Evolutionary conservation across 2,888 invertebrate species (phyloP), one percentile per base, ranked within the genome.

Genomic region (Actias luna): DNA sequence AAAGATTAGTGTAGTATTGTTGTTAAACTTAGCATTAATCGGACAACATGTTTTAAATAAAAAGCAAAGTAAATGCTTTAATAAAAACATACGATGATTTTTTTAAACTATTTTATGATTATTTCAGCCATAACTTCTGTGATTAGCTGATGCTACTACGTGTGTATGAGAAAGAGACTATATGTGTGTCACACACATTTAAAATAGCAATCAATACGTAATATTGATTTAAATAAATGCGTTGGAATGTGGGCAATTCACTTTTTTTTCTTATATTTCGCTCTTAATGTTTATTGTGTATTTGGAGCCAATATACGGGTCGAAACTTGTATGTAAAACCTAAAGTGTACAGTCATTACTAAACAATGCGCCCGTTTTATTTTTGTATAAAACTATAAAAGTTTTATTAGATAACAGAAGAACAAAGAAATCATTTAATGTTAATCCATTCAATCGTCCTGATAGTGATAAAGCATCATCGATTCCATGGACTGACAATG

Each of bases 401-500:
- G 42, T 29, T 29, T 10, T n/a, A 42, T n/a, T 27, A n/a, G 27
- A 36, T 55, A 55, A 27, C 14, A 50, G 46, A 29, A 42, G 36
- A 50, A 59, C 39, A 39, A 39, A 62, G 33, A 50, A 39, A 55
- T 63, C 42, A 18, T 18, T 63, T 59, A 59, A 52, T 27, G n/a
- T 39, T 59, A 22, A 42, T 42, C 31, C 62, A 31, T 42, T 55
- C 55, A 55, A n/a, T 29, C 29, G 29, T n/a, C n/a, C n/a, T n/a
- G n/a, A n/a, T n/a, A n/a, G n/a, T 55, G 55, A 55, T 14, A 58
- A n/a, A 27, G 14, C 35, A 35, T 22, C 22, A 35, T 27, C 27
- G n/a, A 7, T 29, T 62, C 62, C 46, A 52, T 50, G 27, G 35
- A 36, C 58, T 27, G 25, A 58, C 62, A 62, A 62, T 50, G 50